These are phyloP conservation scores for Drosophila tsacasi DNA, from an alignment of 1,140 invertebrate species.

Conservation along the genomic window DNA sequence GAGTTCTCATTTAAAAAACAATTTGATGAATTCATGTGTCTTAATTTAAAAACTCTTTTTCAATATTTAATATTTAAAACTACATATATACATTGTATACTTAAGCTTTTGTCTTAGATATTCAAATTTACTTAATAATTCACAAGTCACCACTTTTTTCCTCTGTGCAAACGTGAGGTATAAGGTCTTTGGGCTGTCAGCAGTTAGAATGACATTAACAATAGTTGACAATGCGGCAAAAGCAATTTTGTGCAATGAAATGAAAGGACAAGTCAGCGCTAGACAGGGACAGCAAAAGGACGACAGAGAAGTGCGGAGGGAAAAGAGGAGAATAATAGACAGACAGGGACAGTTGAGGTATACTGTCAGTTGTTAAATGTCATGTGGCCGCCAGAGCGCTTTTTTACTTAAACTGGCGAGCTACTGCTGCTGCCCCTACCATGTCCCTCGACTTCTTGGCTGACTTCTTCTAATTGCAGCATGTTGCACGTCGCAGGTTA, in stretches of 20 bases:
- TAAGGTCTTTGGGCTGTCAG: conserved; percentile 40
- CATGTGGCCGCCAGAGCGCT: conserved; percentile 59
- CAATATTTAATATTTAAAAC: background rate
- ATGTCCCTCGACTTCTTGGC: conserved; percentile 37
- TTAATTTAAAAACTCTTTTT: too few relatives aligned
- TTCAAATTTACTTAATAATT: too few relatives aligned
- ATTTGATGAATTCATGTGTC: background rate
- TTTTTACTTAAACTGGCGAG: conserved; percentile 14
- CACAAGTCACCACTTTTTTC: background rate
- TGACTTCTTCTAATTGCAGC: conserved; percentile 73
- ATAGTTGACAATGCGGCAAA: conserved; percentile 81
- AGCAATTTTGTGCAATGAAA: conserved; percentile 80
- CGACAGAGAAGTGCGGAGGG: background rate
- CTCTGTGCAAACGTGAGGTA: conserved; percentile 4
- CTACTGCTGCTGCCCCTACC: conserved; percentile 6
- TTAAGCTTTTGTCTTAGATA: too few relatives aligned
- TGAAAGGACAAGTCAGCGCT: conserved; percentile 49
- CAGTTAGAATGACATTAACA: conserved; percentile 80
- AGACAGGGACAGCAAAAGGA: conserved; percentile 16
- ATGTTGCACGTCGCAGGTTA: conserved; percentile 32
- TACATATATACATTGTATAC: too few relatives aligned
- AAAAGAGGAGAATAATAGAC: conserved; percentile 4
- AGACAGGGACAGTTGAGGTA: conserved; percentile 25
- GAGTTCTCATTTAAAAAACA: background rate
- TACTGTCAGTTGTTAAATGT: conserved; percentile 64